Evolutionary conservation across 2,797 vertebrate genomes (phyloP).

Genomic region (Eupleurogrammus muticus): DNA sequence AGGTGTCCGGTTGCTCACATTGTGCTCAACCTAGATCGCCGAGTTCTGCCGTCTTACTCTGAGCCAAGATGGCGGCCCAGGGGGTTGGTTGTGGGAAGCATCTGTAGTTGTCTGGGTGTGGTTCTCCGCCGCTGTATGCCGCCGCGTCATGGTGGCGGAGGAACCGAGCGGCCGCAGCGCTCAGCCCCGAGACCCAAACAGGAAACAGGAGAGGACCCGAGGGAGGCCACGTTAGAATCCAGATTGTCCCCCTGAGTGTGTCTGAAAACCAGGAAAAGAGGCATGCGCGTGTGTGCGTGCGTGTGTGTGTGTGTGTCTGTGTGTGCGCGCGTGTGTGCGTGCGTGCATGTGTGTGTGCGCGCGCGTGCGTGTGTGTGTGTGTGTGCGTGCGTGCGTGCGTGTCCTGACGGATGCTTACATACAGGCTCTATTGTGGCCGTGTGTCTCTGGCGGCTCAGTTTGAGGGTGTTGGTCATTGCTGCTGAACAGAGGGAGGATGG

Average conservation of each 20-base stretch:
- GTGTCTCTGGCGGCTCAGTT: constrained; percentile 45
- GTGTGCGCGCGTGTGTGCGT: constrained; percentile 36
- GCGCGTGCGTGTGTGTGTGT: constrained; percentile 30
- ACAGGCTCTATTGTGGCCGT: constrained; percentile 62
- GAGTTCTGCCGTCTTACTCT: constrained; percentile 14
- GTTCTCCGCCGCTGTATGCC: constrained; percentile 48
- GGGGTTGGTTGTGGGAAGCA: constrained; percentile 19
- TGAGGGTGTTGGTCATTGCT: constrained; percentile 52
- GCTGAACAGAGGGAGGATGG: constrained; percentile 46
- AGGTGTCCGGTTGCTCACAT: constrained; percentile 52
- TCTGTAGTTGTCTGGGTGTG: constrained; percentile 60
- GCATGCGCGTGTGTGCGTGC: constrained; percentile 45
- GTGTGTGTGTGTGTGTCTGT: constrained; percentile 31
- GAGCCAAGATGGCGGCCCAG: constrained; percentile 60
- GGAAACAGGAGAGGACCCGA: constrained; percentile 76
- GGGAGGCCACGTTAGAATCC: constrained; percentile 74
- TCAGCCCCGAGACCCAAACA: constrained; percentile 70
- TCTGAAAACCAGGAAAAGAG: constrained; percentile 58
- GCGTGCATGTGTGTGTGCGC: constrained; percentile 48
- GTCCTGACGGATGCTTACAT: constrained; percentile 33
- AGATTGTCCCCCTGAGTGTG: constrained; percentile 64
- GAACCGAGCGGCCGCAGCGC: constrained; percentile 38
- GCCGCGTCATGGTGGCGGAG: constrained; percentile 71
- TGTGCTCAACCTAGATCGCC: constrained; percentile 42
- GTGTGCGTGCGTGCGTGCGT: constrained; percentile 23